Evolutionary conservation across 2,888 invertebrate species (phyloP).

Genomic region (Marasmarcha lunaedactyla): DNA sequence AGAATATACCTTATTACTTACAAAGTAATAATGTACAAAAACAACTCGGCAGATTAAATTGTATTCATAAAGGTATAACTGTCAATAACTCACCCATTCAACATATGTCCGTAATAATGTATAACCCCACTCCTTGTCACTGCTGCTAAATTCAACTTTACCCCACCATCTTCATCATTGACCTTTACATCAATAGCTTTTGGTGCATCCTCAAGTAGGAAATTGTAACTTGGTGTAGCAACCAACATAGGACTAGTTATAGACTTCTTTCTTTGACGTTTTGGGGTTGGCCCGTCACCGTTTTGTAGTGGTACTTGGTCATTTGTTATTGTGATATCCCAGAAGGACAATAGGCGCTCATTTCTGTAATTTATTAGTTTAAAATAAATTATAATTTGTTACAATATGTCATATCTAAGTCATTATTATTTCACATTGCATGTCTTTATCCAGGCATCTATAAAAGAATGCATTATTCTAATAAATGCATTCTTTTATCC

Average conservation of each 20-base stretch:
- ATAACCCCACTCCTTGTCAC: conserved; percentile 83
- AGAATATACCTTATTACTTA: too few relatives aligned
- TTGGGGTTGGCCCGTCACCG: conserved; percentile 33
- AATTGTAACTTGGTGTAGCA: conserved; percentile 54
- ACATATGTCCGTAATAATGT: conserved; percentile 80
- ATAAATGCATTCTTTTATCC: too few relatives aligned
- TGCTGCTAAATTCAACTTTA: conserved; percentile 58
- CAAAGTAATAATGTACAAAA: too few relatives aligned
- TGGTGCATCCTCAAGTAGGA: conserved; percentile 79
- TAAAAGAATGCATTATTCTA: too few relatives aligned
- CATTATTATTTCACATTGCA: too few relatives aligned
- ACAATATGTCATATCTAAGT: too few relatives aligned
- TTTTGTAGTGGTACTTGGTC: conserved; percentile 34
- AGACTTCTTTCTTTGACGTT: conserved; percentile 44
- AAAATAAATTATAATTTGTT: conserved; percentile 1
- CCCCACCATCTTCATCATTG: conserved; percentile 58
- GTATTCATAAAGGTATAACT: too few relatives aligned
- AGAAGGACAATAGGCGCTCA: conserved; percentile 56
- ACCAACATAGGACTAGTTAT: conserved; percentile 12
- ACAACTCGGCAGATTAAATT: too few relatives aligned
- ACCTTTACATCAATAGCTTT: conserved; percentile 54
- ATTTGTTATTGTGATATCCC: conserved; percentile 49
- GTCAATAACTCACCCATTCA: conserved; percentile 78
- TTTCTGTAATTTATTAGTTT: too few relatives aligned
- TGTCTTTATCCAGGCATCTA: too few relatives aligned